Conservation (phyloP, 1,140 invertebrate genomes). For the Portunus trituberculatus region DNA sequence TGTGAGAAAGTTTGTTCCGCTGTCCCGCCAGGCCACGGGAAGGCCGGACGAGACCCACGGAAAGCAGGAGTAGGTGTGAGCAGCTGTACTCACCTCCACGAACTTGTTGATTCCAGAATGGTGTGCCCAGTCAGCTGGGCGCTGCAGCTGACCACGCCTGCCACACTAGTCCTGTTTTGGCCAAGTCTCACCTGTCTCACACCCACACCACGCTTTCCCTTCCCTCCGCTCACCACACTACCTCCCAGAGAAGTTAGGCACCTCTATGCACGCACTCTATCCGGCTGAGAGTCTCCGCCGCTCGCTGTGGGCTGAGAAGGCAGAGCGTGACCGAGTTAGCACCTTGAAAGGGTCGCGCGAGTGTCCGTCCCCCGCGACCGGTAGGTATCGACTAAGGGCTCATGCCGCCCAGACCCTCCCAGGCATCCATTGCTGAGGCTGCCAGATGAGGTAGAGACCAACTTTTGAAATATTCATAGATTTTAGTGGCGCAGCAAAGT, state of each 20-base stretch:
- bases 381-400: not conserved
- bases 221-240: not conserved
- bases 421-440: not conserved
- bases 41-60: too few relatives aligned
- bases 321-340: constrained; percentile 6
- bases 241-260: not conserved
- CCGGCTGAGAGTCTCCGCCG: not conserved
- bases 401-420: not conserved
- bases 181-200: not conserved
- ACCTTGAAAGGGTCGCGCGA: not conserved
- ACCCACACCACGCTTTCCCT: not conserved
- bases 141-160: not conserved
- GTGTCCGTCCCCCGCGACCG: constrained; percentile 1
- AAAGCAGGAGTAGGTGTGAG: too few relatives aligned
- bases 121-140: not conserved
- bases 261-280: not conserved
- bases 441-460: not conserved
- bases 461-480: constrained; percentile 24
- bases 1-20: too few relatives aligned
- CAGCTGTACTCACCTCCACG: constrained; percentile 1
- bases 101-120: constrained; percentile 1
- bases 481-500: constrained; percentile 10
- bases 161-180: not conserved
- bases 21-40: too few relatives aligned
- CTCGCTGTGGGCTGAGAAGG: constrained; percentile 7